Evolutionary conservation across 2,797 vertebrate genomes (phyloP), one percentile per base, ranked within the genome.

Genomic region (Notamacropus eugenii): DNA sequence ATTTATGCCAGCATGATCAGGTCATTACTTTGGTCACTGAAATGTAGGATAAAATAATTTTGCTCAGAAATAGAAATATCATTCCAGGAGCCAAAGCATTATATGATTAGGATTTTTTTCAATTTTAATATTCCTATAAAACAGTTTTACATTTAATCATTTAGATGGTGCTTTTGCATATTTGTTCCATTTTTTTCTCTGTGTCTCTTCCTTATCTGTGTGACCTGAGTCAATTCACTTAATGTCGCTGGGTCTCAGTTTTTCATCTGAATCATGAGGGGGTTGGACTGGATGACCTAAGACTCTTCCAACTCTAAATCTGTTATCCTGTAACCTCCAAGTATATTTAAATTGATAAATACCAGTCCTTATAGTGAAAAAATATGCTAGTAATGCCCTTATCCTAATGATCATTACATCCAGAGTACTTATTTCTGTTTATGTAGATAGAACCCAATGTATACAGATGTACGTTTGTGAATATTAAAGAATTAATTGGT

Each of bases 61-160:
- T 67, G 19, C 40, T 46, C 74, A 24, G 19, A 94, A 34, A 58
- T 92, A 10, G 54, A 94, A 93, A 12, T 50, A 50, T 87, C 40
- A 90, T 40, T 11, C 74, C 54, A 95, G 59, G 90, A 90, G 93
- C 58, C 13, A 90, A n/a, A 94, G 5, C 90, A 55, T 1, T 95
- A 52, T 82, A 50, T 54, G 90, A 16, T 67, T 92, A 90, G 46
- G 55, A 67, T 55, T 92, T n/a, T 92, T 50, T 96, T 93, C 92
- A 97, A 92, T 52, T 93, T 96, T 55, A 95, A 96, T 92, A 92
- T 92, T 90, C 67, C 94, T 93, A 27, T 87, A 87, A 74, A 90
- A 56, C n/a, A 87, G 31, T 87, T 96, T 97, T 96, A n/a, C 11
- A 90, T 94, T 96, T 92, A 90, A 54, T 94, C 54, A 92, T 95